A percentile compares a stretch with the other conserved stretches of the same genome.
Conservation (phyloP, 2,797 vertebrate species). For the Lacerta agilis region DNA sequence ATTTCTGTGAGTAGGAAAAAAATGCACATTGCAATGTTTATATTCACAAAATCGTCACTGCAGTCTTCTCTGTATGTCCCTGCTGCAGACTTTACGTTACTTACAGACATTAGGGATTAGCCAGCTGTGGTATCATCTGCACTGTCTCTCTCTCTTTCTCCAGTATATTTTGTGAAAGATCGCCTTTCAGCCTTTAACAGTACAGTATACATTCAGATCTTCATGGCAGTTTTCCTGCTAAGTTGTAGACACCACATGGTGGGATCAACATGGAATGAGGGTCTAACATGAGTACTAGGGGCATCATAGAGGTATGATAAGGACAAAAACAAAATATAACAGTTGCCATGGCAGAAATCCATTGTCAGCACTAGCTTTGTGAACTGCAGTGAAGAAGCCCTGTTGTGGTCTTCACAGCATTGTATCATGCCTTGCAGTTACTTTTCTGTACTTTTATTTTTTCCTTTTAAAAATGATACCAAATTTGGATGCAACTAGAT, state of each 20-base stretch:
- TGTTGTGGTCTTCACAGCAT: background rate
- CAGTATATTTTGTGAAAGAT: background rate
- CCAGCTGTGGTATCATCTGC: conserved; percentile 4
- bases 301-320: background rate
- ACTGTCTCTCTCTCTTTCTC: background rate
- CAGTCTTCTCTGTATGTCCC: background rate
- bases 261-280: background rate
- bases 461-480: background rate
- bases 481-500: background rate
- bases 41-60: background rate
- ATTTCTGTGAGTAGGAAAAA: background rate
- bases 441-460: background rate
- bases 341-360: background rate
- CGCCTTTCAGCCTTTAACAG: background rate
- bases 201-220: background rate
- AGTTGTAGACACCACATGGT: background rate
- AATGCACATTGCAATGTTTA: background rate
- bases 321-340: background rate
- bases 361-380: background rate
- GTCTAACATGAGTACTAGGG: background rate
- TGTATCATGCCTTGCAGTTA: background rate
- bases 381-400: background rate
- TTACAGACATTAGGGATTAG: conserved; percentile 24
- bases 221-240: background rate
- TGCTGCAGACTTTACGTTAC: background rate